Evolutionary conservation across 2,797 vertebrate genomes (phyloP).

Genomic region (Apodemus agrarius): DNA sequence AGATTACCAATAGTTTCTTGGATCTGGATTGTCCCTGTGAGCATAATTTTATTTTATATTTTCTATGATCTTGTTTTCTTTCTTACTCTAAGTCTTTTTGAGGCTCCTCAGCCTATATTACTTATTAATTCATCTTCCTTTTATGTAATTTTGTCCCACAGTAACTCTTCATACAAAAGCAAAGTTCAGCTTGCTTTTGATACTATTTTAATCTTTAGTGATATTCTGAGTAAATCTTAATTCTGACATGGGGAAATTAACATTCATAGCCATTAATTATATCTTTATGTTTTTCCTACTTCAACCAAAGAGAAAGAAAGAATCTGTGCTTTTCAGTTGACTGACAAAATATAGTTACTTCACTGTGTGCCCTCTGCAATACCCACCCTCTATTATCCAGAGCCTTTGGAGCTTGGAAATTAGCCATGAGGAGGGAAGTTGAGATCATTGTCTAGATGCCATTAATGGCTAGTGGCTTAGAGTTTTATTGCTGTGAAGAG

Average conservation of each 20-base stretch:
- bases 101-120: not conserved
- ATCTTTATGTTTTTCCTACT: not conserved
- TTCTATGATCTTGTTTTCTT: not conserved
- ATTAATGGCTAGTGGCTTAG: not conserved
- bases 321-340: constrained; percentile 27
- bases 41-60: constrained; percentile 53
- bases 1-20: constrained; percentile 29
- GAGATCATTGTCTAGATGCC: constrained; percentile 14
- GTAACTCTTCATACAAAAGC: constrained; percentile 19
- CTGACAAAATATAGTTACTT: constrained; percentile 41
- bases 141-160: constrained; percentile 7
- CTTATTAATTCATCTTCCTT: constrained; percentile 32
- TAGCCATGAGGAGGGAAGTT: not conserved
- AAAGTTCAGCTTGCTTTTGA: constrained; percentile 40
- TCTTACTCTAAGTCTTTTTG: constrained; percentile 9
- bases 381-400: constrained; percentile 32
- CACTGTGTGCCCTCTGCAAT: not conserved
- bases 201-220: not conserved
- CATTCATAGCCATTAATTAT: constrained; percentile 36
- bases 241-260: not conserved
- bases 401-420: not conserved
- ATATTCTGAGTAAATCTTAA: constrained; percentile 40
- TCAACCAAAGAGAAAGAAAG: not conserved
- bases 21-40: not conserved
- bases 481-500: not conserved